Evolutionary conservation across 1,140 invertebrate species (phyloP).

Genomic region (Monochamus saltuarius): DNA sequence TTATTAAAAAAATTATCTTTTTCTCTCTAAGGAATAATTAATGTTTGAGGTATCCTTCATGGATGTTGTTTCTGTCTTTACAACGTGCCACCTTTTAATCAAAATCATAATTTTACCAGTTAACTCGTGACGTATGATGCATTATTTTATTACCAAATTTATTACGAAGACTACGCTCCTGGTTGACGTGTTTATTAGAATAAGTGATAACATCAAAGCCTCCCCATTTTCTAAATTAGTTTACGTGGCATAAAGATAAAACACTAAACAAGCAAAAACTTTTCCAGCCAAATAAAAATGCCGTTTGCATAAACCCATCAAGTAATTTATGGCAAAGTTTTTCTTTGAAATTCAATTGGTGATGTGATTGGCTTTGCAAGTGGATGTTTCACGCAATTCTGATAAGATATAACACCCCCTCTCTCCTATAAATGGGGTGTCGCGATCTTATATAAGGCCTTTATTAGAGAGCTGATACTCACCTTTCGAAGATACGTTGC

Average conservation of each 20-base stretch:
- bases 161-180: neutral
- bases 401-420: conserved; percentile 28
- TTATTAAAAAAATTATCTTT: no score
- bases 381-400: conserved; percentile 21
- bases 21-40: no score
- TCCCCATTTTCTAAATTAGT: conserved; percentile 7
- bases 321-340: conserved; percentile 15
- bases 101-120: no score
- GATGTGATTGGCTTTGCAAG: conserved; percentile 25
- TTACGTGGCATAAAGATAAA: conserved; percentile 13
- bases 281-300: conserved; percentile 1
- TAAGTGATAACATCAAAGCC: conserved; percentile 3
- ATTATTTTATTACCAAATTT: no score
- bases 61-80: no score
- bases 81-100: no score
- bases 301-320: conserved; percentile 19
- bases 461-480: neutral
- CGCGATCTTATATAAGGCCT: conserved; percentile 18
- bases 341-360: conserved; percentile 31
- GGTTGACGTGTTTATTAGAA: conserved; percentile 5
- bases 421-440: conserved; percentile 10
- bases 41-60: no score
- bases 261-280: conserved; percentile 13
- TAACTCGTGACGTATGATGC: no score
- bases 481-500: conserved; percentile 1